Evolutionary conservation across 2,888 invertebrate species (phyloP).

Genomic region (Agrochola lota): DNA sequence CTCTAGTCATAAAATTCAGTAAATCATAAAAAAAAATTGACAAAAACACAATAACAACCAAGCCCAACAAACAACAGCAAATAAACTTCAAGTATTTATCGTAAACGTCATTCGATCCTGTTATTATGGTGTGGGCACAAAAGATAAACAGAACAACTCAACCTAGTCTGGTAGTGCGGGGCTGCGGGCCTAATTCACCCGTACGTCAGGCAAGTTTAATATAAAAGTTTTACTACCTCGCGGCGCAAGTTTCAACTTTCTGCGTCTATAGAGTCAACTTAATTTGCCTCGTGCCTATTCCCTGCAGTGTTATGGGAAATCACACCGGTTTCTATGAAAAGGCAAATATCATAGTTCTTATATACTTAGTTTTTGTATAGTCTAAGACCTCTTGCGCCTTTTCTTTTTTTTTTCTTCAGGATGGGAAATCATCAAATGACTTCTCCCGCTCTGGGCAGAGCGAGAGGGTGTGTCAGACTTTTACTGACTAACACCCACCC

Average conservation of each 20-base stretch:
- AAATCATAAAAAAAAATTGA: slow-evolving; percentile 13
- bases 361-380: background rate
- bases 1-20: background rate
- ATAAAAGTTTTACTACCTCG: slow-evolving; percentile 69
- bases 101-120: slow-evolving; percentile 10
- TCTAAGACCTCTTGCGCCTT: background rate
- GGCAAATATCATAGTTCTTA: background rate
- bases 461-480: no score
- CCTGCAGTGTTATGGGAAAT: slow-evolving; percentile 30
- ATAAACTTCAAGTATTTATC: slow-evolving; percentile 26
- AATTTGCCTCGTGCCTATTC: slow-evolving; percentile 45
- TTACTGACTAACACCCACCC: no score
- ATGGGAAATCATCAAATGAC: no score
- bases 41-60: slow-evolving; percentile 17
- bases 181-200: slow-evolving; percentile 31
- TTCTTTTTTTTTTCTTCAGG: no score
- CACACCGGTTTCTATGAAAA: slow-evolving; percentile 9
- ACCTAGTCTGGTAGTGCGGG: slow-evolving; percentile 36
- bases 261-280: slow-evolving; percentile 52
- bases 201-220: slow-evolving; percentile 63
- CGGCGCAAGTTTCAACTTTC: slow-evolving; percentile 45
- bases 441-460: no score
- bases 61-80: slow-evolving; percentile 35
- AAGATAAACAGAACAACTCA: slow-evolving; percentile 41
- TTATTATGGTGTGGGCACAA: slow-evolving; percentile 23